Conservation (phyloP, 2,888 invertebrate genomes). For the Morpho achilles region DNA sequence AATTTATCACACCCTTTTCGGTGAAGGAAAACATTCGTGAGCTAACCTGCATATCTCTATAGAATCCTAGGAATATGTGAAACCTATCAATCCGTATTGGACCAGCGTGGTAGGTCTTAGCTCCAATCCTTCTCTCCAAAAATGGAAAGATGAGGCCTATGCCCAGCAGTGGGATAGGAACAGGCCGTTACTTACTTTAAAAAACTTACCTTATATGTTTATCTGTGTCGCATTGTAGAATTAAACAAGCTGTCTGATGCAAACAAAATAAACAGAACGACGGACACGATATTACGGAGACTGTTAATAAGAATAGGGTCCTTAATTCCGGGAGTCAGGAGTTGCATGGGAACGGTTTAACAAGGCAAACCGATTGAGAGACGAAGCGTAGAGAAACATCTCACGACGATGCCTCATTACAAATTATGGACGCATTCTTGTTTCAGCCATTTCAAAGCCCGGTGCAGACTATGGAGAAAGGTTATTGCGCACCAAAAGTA, state of each 20-base stretch:
- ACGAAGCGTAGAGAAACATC: conserved; percentile 63
- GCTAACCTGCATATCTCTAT: too few species aligned
- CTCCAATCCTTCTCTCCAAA: too few species aligned
- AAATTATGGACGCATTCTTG: conserved; percentile 76
- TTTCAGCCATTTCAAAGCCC: conserved; percentile 25
- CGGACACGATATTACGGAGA: neutral
- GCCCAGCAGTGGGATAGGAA: too few species aligned
- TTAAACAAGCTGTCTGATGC: neutral
- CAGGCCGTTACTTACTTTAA: too few species aligned
- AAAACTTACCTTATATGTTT: too few species aligned
- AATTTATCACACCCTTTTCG: too few species aligned
- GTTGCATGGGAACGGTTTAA: conserved; percentile 65
- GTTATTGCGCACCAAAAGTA: neutral
- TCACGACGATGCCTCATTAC: conserved; percentile 70
- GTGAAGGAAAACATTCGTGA: too few species aligned
- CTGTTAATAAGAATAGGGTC: conserved; percentile 8
- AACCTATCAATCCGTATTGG: too few species aligned
- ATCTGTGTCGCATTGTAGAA: too few species aligned
- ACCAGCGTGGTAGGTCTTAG: too few species aligned
- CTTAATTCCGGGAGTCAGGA: conserved; percentile 27
- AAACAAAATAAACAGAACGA: conserved; percentile 3
- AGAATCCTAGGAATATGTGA: too few species aligned
- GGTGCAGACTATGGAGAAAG: conserved; percentile 12
- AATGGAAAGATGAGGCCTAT: too few species aligned
- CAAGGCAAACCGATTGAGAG: conserved; percentile 67